These are phyloP conservation scores for Poecile atricapillus DNA, from an alignment of 2,113 vertebrate genomes.

Conservation along the genomic window DNA sequence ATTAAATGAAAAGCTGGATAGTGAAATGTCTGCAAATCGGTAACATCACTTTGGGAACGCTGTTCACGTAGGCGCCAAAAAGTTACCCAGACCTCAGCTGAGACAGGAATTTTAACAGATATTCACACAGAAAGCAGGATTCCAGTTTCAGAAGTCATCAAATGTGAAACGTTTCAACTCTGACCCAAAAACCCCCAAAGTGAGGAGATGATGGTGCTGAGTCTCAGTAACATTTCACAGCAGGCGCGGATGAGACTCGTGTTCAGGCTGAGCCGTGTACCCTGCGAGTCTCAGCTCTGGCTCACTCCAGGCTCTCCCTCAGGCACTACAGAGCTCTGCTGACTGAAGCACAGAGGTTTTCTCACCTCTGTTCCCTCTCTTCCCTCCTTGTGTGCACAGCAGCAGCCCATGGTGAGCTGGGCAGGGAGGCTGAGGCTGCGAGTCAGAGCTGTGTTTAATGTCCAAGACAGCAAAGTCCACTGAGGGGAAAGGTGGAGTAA, in stretches of 20 bases:
- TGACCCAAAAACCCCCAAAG: background rate
- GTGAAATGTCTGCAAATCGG: background rate
- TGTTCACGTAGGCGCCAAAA: fast-evolving
- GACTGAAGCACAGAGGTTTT: background rate
- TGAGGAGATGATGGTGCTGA: background rate
- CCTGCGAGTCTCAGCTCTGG: background rate
- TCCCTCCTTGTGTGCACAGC: background rate
- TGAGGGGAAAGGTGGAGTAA: background rate
- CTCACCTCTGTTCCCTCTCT: background rate
- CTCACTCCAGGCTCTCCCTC: background rate
- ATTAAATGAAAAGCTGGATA: background rate
- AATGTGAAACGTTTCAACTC: background rate
- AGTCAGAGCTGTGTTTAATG: background rate
- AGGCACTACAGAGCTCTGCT: background rate
- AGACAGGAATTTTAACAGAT: background rate
- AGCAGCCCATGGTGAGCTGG: background rate
- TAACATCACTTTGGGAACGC: background rate
- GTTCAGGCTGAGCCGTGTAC: background rate
- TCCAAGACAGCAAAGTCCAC: background rate
- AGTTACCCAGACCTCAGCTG: background rate
- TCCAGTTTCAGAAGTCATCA: background rate
- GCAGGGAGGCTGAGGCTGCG: background rate
- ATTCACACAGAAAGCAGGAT: background rate
- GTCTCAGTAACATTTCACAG: background rate
- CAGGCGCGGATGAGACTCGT: fast-evolving